Evolutionary conservation across 2,113 vertebrate species (phyloP).

Genomic region (Regulus satrapa): DNA sequence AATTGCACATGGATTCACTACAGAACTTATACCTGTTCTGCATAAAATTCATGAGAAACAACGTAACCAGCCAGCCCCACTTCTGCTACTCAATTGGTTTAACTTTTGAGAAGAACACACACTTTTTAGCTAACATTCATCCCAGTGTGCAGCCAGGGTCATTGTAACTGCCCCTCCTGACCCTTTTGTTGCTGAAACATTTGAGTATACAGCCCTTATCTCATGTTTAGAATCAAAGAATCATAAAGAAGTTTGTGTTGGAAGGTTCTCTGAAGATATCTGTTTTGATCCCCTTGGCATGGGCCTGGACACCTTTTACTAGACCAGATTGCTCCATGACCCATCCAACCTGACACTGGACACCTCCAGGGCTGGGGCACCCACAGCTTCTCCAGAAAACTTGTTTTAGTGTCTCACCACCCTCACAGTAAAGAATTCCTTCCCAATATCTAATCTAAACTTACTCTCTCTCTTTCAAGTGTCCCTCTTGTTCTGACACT

Average conservation of each 20-base stretch:
- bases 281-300: background rate
- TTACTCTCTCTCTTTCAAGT: background rate
- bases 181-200: background rate
- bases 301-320: background rate
- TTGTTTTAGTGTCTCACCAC: background rate
- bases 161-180: background rate
- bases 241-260: background rate
- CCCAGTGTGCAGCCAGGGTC: background rate
- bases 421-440: background rate
- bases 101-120: background rate
- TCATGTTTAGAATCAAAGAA: background rate
- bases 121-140: background rate
- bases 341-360: background rate
- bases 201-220: background rate
- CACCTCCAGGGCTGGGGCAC: background rate
- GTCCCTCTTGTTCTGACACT: background rate
- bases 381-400: background rate
- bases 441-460: background rate
- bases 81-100: background rate
- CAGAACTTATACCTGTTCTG: slow-evolving; percentile 6
- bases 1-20: slow-evolving; percentile 31
- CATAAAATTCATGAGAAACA: slow-evolving; percentile 56
- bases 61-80: background rate
- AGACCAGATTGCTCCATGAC: background rate
- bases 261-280: background rate